phyloP scores from a whole-genome alignment of 1,140 invertebrate species.

The Drosophila asahinai region DNA sequence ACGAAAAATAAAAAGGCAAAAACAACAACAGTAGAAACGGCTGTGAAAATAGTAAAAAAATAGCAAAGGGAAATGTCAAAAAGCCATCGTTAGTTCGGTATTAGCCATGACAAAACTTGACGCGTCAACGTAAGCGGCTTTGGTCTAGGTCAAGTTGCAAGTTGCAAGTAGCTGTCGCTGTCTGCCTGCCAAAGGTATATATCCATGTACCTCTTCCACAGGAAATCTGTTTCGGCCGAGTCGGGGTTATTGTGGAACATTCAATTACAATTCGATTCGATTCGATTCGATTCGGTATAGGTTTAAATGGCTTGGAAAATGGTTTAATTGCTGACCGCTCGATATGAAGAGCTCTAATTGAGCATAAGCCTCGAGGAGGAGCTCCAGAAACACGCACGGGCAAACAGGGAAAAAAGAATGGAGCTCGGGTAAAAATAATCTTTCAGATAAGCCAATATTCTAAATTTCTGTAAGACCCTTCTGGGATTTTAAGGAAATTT shows the following conservation, averaged over 20 bases:
- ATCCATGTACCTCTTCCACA: background rate
- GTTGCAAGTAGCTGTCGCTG: slow-evolving; percentile 12
- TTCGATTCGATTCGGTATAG: slow-evolving; percentile 52
- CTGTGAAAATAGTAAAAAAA: slow-evolving; percentile 46
- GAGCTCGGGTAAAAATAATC: too few species aligned
- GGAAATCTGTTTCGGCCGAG: too few species aligned
- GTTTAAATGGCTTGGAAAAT: slow-evolving; percentile 76
- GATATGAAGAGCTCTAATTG: slow-evolving; percentile 75
- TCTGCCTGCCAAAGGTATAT: background rate
- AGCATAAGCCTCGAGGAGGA: slow-evolving; percentile 56
- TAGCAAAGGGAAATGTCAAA: slow-evolving; percentile 54
- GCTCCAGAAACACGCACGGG: slow-evolving; percentile 28
- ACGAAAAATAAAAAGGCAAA: slow-evolving; percentile 31
- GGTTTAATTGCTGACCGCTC: slow-evolving; percentile 72
- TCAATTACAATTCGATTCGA: slow-evolving; percentile 64
- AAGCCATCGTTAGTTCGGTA: slow-evolving; percentile 65
- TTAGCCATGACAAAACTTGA: slow-evolving; percentile 59
- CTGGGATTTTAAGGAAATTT: background rate
- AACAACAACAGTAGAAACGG: slow-evolving; percentile 8
- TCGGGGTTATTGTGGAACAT: slow-evolving; percentile 17
- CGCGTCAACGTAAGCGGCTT: slow-evolving; percentile 76
- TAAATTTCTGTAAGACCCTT: too few species aligned
- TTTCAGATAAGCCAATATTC: rapidly evolving
- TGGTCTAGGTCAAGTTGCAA: slow-evolving; percentile 77
- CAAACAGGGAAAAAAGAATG: background rate